Percentiles rank a stretch among this genome's conserved stretches.
Evolutionary conservation across 2,797 vertebrate genomes (phyloP).

Genomic region (Liasis olivaceus): DNA sequence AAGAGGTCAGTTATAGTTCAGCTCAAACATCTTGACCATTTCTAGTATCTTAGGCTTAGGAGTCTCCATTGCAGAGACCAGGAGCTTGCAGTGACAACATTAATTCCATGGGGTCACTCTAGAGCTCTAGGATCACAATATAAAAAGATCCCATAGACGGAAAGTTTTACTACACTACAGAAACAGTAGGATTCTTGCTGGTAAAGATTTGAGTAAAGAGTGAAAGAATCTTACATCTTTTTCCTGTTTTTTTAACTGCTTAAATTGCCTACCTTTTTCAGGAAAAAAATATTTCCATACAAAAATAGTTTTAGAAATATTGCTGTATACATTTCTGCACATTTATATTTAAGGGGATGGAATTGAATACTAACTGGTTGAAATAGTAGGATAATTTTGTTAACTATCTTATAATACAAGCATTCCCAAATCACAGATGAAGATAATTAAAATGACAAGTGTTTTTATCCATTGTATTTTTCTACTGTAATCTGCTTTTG

Average conservation of each 20-base stretch:
- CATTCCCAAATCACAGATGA: neutral
- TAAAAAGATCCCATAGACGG: neutral
- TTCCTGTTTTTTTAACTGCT: constrained; percentile 20
- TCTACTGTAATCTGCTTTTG: neutral
- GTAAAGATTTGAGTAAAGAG: neutral
- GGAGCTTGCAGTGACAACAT: neutral
- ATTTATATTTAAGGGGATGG: neutral
- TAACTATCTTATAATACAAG: constrained; percentile 46
- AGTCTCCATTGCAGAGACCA: neutral
- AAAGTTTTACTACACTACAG: neutral
- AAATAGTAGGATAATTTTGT: constrained; percentile 21
- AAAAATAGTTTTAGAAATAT: constrained; percentile 40
- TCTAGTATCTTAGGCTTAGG: neutral
- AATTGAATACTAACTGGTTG: neutral
- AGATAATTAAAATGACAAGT: neutral
- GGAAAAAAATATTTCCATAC: constrained; percentile 45
- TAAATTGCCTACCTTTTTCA: constrained; percentile 46
- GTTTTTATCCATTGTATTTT: neutral
- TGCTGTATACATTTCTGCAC: neutral
- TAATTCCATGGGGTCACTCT: neutral
- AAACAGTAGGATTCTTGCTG: neutral
- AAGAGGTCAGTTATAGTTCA: neutral
- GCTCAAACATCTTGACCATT: neutral
- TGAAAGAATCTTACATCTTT: constrained; percentile 41
- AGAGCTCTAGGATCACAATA: neutral